These are phyloP conservation scores for Cyclopterus lumpus DNA, from an alignment of 2,797 vertebrate species.

Conservation along the genomic window DNA sequence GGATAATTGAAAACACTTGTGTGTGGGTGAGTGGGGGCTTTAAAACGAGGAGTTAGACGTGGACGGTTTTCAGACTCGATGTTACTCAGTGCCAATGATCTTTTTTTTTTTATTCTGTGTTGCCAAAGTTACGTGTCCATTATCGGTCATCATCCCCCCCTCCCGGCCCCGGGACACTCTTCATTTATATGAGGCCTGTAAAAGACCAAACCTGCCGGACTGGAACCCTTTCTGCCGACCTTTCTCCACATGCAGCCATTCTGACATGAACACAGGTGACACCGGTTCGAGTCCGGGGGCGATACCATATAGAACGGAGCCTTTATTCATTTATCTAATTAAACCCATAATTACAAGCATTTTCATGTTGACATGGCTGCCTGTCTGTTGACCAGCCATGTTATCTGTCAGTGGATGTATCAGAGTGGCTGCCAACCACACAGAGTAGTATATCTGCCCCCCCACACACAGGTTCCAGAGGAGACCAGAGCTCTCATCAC, in stretches of 20 bases:
- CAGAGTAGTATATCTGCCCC: conserved; percentile 46
- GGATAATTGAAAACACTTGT: conserved; percentile 14
- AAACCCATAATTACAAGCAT: neutral
- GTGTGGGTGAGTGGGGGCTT: neutral
- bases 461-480: neutral
- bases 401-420: conserved; percentile 32
- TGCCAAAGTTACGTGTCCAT: neutral
- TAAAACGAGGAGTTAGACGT: neutral
- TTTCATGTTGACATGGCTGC: neutral
- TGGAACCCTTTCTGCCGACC: neutral
- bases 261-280: neutral
- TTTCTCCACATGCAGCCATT: neutral
- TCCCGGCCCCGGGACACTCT: neutral
- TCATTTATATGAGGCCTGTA: conserved; percentile 21
- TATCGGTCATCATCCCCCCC: conserved; percentile 13
- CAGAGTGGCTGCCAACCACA: conserved; percentile 23
- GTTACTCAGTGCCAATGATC: neutral
- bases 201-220: too few species aligned
- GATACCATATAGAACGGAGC: neutral
- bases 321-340: neutral
- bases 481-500: too few species aligned
- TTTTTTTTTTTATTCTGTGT: neutral
- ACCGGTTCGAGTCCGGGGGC: too few species aligned
- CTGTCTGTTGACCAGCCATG: neutral
- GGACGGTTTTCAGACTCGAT: too few species aligned